A percentile compares a stretch with the other conserved stretches of the same genome.
phyloP scores from a whole-genome alignment of 2,888 invertebrate species.

The Aphodius sticticus region DNA sequence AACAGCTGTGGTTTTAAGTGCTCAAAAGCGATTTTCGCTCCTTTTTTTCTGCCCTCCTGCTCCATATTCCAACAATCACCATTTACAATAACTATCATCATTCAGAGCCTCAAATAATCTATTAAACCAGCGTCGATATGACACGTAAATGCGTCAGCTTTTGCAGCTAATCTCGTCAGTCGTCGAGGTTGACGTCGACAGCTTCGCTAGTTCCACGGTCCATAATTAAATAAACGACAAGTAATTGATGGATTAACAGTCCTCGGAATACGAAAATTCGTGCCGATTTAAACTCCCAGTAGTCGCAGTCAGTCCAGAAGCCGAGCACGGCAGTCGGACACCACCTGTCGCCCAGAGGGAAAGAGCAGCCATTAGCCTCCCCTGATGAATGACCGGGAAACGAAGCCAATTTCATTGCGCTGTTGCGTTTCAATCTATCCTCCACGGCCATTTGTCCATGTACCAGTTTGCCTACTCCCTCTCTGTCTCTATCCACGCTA shows the following conservation, averaged over 20 bases:
- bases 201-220: too few species aligned
- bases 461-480: slow-evolving; percentile 29
- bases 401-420: slow-evolving; percentile 58
- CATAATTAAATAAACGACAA: slow-evolving; percentile 34
- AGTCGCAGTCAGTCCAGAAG: background rate
- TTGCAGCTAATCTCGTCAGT: too few species aligned
- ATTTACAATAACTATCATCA: too few species aligned
- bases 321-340: slow-evolving; percentile 35
- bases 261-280: slow-evolving; percentile 35
- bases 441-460: slow-evolving; percentile 43
- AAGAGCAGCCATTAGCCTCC: slow-evolving; percentile 53
- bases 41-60: too few species aligned
- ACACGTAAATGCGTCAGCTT: too few species aligned
- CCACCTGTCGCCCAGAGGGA: slow-evolving; percentile 55
- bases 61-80: too few species aligned
- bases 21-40: too few species aligned
- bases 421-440: slow-evolving; percentile 52
- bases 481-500: slow-evolving; percentile 17
- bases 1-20: too few species aligned
- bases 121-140: too few species aligned
- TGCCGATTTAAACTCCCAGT: slow-evolving; percentile 29
- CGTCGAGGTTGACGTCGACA: too few species aligned
- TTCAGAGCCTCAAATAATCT: too few species aligned
- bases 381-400: slow-evolving; percentile 58
- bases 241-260: slow-evolving; percentile 37